These are phyloP conservation scores for Streblospio benedicti DNA, from an alignment of 1,140 invertebrate species.

Conservation along the genomic window DNA sequence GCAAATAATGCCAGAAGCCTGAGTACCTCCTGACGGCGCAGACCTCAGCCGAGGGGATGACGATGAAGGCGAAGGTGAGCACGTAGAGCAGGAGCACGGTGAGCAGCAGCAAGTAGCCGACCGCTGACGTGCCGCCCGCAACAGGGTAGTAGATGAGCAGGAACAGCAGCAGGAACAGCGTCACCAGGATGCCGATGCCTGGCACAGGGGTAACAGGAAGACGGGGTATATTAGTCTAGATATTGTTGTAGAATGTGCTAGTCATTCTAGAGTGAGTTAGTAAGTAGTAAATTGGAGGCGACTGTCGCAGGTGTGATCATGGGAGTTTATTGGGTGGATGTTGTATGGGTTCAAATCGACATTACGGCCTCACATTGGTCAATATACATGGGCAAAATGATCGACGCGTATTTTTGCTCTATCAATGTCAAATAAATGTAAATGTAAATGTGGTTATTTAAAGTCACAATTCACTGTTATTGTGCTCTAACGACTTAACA, in stretches of 20 bases:
- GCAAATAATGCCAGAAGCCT: too few relatives aligned
- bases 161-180: slow-evolving; percentile 47
- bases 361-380: too few relatives aligned
- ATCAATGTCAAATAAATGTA: too few relatives aligned
- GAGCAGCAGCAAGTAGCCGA: slow-evolving; percentile 49
- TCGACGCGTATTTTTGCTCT: too few relatives aligned
- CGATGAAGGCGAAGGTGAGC: slow-evolving; percentile 49
- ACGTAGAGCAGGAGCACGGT: slow-evolving; percentile 48
- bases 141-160: slow-evolving; percentile 48
- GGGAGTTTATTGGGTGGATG: too few relatives aligned
- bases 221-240: slow-evolving; percentile 47
- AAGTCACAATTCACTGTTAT: too few relatives aligned
- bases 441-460: too few relatives aligned
- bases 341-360: too few relatives aligned
- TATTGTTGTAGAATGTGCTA: slow-evolving; percentile 28
- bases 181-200: slow-evolving; percentile 37
- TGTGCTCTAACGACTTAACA: too few relatives aligned
- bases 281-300: too few relatives aligned
- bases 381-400: too few relatives aligned
- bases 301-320: too few relatives aligned
- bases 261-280: slow-evolving; percentile 24
- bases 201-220: slow-evolving; percentile 42
- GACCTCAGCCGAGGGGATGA: slow-evolving; percentile 42
- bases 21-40: slow-evolving; percentile 48
- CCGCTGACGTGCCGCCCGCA: slow-evolving; percentile 46